Base-by-base conservation (phyloP, 1,140 invertebrate species). In the Pantala flavescens region DNA sequence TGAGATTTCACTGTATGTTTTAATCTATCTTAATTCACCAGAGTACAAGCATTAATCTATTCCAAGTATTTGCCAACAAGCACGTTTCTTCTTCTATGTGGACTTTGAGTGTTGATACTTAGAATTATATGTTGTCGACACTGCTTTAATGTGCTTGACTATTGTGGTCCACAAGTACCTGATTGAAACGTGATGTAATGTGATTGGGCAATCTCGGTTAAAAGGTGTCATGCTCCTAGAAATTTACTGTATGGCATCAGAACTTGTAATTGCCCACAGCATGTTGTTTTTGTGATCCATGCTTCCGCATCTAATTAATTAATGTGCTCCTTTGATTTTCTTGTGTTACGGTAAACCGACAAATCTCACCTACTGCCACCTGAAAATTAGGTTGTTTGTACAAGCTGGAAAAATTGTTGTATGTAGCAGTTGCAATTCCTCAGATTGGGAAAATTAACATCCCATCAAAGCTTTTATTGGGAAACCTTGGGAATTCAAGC, bases 131-230 rank as follows among this genome's bases (percentile, higher is more conserved):
- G 3, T 63, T 63, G 28, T 36, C 14, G 49, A 63, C 49, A 63
- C 49, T 63, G 49, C 49, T 63, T 16, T 19, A 21, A 63, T 63
- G n/a, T 63, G 49, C 49, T 63, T 63, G 49, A 21, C 49, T 19
- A 63, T 19, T 19, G 49, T 63, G 49, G 49, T 63, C 49, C 49
- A 63, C 49, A 63, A 63, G 49, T 63, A 63, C 49, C 49, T 63
- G 49, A 63, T 63, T 63, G 49, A 63, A 63, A 63, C 49, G 49
- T 63, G 49, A 63, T 63, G 49, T 63, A 63, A 63, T 63, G 49
- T 63, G 49, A 63, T 63, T 63, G 49, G 49, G 49, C 49, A 63
- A 19, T 63, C 49, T 14, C n/a, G 5, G 49, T 63, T 63, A 5
- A 63, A 21, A 63, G 14, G 49, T 63, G 49, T 63, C n/a, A 63